A percentile compares a stretch with the other conserved stretches of the same genome.
Conservation (phyloP, 2,113 vertebrate species). For the Hemichromis elongatus region DNA sequence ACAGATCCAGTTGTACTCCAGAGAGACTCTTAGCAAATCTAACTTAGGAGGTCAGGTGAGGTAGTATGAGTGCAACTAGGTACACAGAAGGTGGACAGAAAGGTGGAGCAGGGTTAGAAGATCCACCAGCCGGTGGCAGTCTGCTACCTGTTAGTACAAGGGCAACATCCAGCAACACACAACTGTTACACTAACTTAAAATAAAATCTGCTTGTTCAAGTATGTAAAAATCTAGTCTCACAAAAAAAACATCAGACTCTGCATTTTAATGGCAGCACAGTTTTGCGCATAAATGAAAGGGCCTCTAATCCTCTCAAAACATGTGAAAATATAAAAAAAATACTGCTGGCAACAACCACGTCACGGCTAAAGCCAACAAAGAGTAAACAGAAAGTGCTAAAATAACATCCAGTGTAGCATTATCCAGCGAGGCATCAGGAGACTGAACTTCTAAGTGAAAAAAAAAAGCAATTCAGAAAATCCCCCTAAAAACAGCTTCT, state of each 20-base stretch:
- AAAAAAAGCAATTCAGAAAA: not conserved
- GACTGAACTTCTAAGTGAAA: not conserved
- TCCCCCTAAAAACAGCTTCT: not conserved
- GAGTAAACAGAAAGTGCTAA: not conserved
- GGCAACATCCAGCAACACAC: not conserved
- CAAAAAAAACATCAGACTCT: not conserved
- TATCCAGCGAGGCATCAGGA: not conserved
- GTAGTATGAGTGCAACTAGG: not conserved
- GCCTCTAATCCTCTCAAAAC: not conserved
- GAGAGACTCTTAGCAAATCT: not conserved
- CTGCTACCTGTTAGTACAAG: not conserved
- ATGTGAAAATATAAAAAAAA: not conserved
- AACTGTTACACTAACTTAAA: not conserved
- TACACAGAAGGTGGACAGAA: not conserved
- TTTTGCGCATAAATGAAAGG: not conserved
- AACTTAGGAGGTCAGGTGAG: fast-evolving
- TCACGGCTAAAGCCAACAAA: not conserved
- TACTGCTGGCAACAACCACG: not conserved
- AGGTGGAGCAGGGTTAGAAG: no score
- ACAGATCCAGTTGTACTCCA: not conserved
- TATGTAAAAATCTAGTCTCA: not conserved
- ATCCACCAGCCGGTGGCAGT: not conserved
- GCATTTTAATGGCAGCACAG: not conserved
- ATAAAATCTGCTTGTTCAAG: not conserved
- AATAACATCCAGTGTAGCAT: not conserved